Base-by-base conservation (phyloP, 2,113 vertebrate species). In the Paramisgurnus dabryanus region DNA sequence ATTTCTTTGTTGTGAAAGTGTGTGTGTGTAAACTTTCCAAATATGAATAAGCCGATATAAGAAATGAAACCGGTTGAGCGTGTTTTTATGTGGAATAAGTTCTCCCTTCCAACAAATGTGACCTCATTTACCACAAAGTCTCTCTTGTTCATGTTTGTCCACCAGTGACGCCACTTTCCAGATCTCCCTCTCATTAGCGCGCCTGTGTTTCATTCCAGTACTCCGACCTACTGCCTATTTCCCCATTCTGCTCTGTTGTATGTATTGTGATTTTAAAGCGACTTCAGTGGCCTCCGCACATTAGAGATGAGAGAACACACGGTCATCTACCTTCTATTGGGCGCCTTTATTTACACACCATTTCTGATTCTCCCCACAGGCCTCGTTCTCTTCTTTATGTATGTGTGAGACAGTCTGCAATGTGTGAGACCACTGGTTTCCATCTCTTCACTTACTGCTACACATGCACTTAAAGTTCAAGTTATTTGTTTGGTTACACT, bases 321-420 rank as follows among this genome's bases (percentile, higher is more conserved):
- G 3, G 18, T 41, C 12, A 22, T 8, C 53, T 41, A 43, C 4
- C 70, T 58, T 45, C 57, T 74, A 58, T 34, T 39, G 43, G 43
- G 73, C 50, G 9, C 43, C 5, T 76, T 76, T 79, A 60, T 67
- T 71, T 60, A 84, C 61, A 50, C 82, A 80, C 84, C 78, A 45
- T 3, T 86, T 84, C 75, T 79, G 83, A 80, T 86, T 89, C 88
- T 83, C 76, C 80, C 82, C 63, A 27, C 69, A 83, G 74, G 83
- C 85, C 83, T 80, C 6, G 10, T 72, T 22, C 6, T 1, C 17
- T 15, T 67, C 5, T 80, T 27, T 61, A 43, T 10, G 72, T 66
- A 22, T 72, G 67, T 78, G 45, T 80, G 82, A 66, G 34, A 53
- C n/a, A 18, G 55, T 77, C 73, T 11, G 43, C 64, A 61, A 74